These are phyloP conservation scores for Aquatica leii DNA, from an alignment of 2,888 invertebrate species.

Conservation along the genomic window DNA sequence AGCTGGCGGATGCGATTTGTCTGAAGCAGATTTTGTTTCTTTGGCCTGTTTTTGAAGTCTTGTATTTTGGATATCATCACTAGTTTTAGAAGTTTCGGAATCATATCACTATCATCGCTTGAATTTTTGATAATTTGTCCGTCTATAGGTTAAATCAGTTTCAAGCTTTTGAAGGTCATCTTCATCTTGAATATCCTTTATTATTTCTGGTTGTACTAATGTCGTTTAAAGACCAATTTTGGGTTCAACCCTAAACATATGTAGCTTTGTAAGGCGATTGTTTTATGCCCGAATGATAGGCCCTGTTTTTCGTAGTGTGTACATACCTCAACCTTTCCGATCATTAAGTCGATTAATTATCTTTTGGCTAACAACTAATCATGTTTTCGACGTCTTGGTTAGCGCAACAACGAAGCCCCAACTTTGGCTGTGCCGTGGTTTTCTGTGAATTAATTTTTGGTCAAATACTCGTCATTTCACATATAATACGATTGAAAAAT, in stretches of 20 bases:
- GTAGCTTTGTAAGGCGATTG: not conserved
- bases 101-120: not conserved
- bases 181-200: not conserved
- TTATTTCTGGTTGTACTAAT: not conserved
- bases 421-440: not conserved
- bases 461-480: not conserved
- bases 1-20: conserved; percentile 31
- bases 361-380: not conserved
- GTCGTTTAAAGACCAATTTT: not conserved
- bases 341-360: conserved; percentile 44
- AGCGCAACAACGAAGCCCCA: not conserved
- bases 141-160: not conserved
- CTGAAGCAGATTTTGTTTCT: conserved; percentile 35
- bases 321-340: conserved; percentile 5
- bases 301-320: not conserved
- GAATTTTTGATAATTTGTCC: not conserved
- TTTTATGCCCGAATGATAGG: not conserved
- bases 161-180: not conserved
- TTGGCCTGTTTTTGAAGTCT: conserved; percentile 37
- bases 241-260: not conserved
- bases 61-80: conserved; percentile 9
- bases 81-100: not conserved
- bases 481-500: not conserved
- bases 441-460: not conserved
- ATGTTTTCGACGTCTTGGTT: not conserved